Evolutionary conservation across 1,140 invertebrate genomes (phyloP).

Genomic region (Hydropsyche tenuis): DNA sequence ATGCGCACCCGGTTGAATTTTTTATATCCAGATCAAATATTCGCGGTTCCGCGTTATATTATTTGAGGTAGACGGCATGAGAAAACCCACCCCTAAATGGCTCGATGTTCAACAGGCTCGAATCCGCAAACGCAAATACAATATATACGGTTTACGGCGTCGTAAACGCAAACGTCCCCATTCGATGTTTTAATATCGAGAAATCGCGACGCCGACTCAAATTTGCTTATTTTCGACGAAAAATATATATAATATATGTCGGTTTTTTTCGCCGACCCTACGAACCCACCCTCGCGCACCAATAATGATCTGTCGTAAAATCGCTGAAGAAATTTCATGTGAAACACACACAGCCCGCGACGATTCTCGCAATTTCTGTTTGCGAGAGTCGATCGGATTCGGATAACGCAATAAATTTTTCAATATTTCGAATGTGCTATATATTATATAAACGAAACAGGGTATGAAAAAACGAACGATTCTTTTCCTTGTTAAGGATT

Average conservation of each 20-base stretch:
- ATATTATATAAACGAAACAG: background rate
- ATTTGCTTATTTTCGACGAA: slow-evolving; percentile 9
- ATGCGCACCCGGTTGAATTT: slow-evolving; percentile 12
- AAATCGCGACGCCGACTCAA: slow-evolving; percentile 10
- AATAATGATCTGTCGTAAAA: slow-evolving; percentile 26
- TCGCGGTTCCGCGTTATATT: slow-evolving; percentile 19
- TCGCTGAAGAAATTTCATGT: background rate
- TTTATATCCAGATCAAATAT: slow-evolving; percentile 19
- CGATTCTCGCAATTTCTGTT: slow-evolving; percentile 8
- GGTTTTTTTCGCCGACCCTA: background rate
- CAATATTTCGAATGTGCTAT: background rate
- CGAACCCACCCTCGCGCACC: background rate
- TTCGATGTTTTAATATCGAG: slow-evolving; percentile 20
- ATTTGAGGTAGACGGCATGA: background rate
- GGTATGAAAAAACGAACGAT: too few species aligned
- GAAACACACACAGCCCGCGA: too few species aligned
- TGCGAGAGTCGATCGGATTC: background rate
- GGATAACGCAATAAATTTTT: background rate
- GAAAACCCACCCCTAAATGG: slow-evolving; percentile 7
- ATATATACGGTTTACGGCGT: slow-evolving; percentile 24
- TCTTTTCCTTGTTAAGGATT: too few species aligned
- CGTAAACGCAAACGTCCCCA: slow-evolving; percentile 21
- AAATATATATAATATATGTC: background rate
- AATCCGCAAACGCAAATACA: slow-evolving; percentile 28
- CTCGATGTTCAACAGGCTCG: slow-evolving; percentile 23